These are phyloP conservation scores for Penelope pileata DNA, from an alignment of 2,113 vertebrate genomes.

Conservation along the genomic window DNA sequence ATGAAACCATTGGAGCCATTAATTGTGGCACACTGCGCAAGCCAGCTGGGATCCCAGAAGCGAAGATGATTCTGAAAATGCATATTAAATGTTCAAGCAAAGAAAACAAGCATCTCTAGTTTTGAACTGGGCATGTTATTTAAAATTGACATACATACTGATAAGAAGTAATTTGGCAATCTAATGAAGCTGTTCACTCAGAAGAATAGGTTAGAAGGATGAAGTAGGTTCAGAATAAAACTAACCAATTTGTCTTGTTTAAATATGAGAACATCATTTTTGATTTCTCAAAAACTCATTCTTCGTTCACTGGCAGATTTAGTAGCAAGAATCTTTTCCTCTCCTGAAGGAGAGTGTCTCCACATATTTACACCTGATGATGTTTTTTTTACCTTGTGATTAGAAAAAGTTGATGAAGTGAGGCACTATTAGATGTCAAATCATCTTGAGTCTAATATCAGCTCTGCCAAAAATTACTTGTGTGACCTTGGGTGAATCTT, in stretches of 20 bases:
- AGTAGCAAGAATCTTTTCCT: rapidly evolving
- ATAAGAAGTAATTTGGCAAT: background rate
- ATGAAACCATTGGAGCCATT: too few relatives aligned
- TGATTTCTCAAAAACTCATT: background rate
- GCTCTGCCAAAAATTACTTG: background rate
- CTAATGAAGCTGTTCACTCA: background rate
- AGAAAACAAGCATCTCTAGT: background rate
- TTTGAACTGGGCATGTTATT: background rate
- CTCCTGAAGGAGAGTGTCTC: background rate
- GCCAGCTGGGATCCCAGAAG: too few relatives aligned
- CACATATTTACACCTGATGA: too few relatives aligned
- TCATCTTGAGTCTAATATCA: background rate
- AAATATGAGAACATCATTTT: background rate
- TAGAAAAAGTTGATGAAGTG: background rate
- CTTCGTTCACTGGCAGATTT: background rate
- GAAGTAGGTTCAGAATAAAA: background rate
- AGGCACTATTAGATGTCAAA: background rate
- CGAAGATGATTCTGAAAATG: too few relatives aligned
- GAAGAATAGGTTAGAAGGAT: background rate
- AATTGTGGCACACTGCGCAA: too few relatives aligned
- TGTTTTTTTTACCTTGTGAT: background rate
- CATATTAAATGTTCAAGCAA: background rate
- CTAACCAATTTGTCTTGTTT: background rate
- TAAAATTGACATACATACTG: background rate
- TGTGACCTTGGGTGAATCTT: background rate